phyloP scores from a whole-genome alignment of 2,797 vertebrate species.

The Tiaroga cobitis region DNA sequence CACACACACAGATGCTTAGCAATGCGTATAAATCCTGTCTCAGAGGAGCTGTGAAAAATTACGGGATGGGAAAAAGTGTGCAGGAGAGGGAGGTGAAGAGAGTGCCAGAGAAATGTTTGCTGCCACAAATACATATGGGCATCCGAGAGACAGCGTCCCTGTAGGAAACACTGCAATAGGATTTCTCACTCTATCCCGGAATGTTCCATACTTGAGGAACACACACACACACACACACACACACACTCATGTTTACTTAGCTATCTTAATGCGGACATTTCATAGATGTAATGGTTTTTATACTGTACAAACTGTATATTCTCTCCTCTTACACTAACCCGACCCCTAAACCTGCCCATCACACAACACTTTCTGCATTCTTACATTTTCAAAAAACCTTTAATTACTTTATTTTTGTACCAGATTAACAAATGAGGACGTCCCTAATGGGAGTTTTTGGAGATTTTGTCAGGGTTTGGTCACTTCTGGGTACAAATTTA shows the following conservation, averaged over 20 bases:
- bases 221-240: neutral
- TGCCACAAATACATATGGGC: conserved; percentile 14
- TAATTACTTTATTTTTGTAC: no score
- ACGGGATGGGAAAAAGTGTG: conserved; percentile 40
- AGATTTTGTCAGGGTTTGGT: no score
- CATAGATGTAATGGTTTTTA: no score
- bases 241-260: neutral
- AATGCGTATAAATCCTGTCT: conserved; percentile 55
- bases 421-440: no score
- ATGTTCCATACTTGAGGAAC: conserved; percentile 3
- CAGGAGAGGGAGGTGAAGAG: conserved; percentile 24
- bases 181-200: conserved; percentile 17
- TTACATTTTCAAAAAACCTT: no score
- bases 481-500: no score
- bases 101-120: conserved; percentile 33
- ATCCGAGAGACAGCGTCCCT: conserved; percentile 3
- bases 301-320: no score
- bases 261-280: no score
- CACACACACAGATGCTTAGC: conserved; percentile 40
- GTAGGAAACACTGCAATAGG: conserved; percentile 2
- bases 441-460: no score
- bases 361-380: no score
- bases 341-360: no score
- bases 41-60: conserved; percentile 55
- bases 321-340: no score